Conservation (phyloP, 2,888 invertebrate genomes). For the Caenorhabditis sp. region DNA sequence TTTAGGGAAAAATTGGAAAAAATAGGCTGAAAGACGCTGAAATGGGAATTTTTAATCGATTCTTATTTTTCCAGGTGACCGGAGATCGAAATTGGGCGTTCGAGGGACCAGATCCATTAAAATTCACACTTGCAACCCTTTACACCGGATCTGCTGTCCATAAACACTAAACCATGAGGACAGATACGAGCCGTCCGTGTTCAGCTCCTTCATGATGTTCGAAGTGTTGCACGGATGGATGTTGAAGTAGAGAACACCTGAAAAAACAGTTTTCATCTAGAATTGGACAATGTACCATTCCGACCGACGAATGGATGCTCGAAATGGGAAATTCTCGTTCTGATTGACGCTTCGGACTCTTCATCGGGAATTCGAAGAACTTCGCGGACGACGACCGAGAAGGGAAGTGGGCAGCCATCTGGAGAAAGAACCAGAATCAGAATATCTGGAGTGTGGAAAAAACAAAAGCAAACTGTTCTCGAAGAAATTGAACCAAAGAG, state of each 20-base stretch:
- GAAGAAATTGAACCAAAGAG: conserved; percentile 78
- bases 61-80: too few relatives aligned
- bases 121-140: too few relatives aligned
- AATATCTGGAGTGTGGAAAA: neutral
- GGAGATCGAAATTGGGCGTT: too few relatives aligned
- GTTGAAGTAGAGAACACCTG: conserved; percentile 79
- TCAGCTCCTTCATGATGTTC: conserved; percentile 70
- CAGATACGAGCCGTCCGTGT: conserved; percentile 41
- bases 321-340: conserved; percentile 33
- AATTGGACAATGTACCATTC: neutral
- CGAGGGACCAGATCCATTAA: too few relatives aligned
- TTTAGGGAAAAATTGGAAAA: too few relatives aligned
- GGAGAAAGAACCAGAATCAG: neutral
- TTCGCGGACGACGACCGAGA: conserved; percentile 28
- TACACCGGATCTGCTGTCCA: conserved; percentile 65
- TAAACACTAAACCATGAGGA: conserved; percentile 69
- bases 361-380: conserved; percentile 27
- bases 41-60: too few relatives aligned
- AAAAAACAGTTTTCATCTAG: neutral
- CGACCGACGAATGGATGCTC: conserved; percentile 52
- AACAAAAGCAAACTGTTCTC: conserved; percentile 57
- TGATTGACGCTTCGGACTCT: conserved; percentile 27
- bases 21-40: too few relatives aligned
- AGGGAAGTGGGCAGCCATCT: conserved; percentile 42
- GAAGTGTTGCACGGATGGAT: conserved; percentile 79